Percentiles rank a stretch among this genome's conserved stretches.
phyloP scores from a whole-genome alignment of 2,797 vertebrate species.

The Myotis vivesi region DNA sequence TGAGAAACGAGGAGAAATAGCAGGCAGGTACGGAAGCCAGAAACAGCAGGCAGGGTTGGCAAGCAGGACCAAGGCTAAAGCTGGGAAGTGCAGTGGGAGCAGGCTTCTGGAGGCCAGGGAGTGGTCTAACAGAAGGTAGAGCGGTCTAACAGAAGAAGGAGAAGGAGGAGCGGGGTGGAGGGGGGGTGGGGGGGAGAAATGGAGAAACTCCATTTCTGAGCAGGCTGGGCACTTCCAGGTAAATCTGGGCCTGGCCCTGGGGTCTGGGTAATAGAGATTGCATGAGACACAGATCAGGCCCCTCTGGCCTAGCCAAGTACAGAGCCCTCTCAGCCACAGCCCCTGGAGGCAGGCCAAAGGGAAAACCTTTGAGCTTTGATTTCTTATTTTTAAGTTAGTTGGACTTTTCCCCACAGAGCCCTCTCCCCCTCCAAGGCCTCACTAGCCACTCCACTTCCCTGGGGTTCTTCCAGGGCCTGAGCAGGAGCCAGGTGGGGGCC shows the following conservation, averaged over 20 bases:
- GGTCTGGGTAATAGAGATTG: not conserved
- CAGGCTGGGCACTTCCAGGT: not conserved
- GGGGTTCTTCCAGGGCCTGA: not conserved
- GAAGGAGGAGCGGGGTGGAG: no score
- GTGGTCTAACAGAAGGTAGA: no score
- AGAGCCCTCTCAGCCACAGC: not conserved
- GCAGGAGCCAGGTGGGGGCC: not conserved
- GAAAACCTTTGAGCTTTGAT: not conserved
- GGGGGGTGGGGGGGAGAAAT: no score
- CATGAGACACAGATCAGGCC: not conserved
- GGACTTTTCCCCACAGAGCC: not conserved
- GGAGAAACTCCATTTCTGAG: not conserved
- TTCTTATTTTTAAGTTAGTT: constrained; percentile 1
- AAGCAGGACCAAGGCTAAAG: no score
- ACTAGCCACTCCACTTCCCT: not conserved
- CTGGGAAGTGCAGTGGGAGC: not conserved
- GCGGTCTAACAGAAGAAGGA: no score
- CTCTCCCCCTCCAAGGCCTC: not conserved
- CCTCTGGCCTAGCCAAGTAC: not conserved
- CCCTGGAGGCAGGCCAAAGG: not conserved
- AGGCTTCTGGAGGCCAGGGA: not conserved
- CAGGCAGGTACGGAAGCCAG: accelerated
- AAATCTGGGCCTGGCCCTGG: not conserved
- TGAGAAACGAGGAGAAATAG: no score
- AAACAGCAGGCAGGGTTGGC: not conserved